Percentiles rank a stretch among this genome's conserved stretches.
These are phyloP conservation scores for Emmelina monodactyla DNA, from an alignment of 2,888 invertebrate species.

Conservation along the genomic window DNA sequence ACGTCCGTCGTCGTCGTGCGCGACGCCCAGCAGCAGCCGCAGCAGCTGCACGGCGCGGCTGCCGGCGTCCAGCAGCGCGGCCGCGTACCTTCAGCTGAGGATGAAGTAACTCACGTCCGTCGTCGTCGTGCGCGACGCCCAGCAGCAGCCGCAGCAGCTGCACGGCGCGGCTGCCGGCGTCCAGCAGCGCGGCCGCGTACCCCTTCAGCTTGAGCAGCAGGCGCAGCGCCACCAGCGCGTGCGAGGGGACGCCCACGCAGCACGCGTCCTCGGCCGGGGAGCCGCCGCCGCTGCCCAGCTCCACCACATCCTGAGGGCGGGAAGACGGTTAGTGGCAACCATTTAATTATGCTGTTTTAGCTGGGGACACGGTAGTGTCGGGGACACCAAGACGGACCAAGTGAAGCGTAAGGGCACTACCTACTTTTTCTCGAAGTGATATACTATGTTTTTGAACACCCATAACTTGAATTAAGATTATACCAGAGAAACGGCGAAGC, in stretches of 20 bases:
- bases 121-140: constrained; percentile 91
- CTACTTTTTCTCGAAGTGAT: no score
- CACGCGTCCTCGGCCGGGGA: constrained; percentile 35
- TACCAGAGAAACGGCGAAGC: no score
- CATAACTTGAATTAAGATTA: no score
- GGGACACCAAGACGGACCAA: no score
- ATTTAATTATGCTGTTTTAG: no score
- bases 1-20: constrained; percentile 92
- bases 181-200: constrained; percentile 87
- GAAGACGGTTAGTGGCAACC: no score
- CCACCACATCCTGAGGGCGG: constrained; percentile 49
- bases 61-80: constrained; percentile 83
- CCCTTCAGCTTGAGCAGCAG: constrained; percentile 88
- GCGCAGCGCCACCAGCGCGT: constrained; percentile 90
- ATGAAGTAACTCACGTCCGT: constrained; percentile 72
- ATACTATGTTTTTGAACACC: no score
- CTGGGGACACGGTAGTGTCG: no score
- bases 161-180: constrained; percentile 84
- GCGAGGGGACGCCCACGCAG: constrained; percentile 77
- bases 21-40: constrained; percentile 86
- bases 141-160: constrained; percentile 86
- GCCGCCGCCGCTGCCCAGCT: constrained; percentile 39
- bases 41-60: constrained; percentile 86
- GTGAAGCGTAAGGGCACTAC: no score
- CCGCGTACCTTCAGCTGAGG: constrained; percentile 74